Conservation (phyloP, 2,797 vertebrate species). For the Cuculus canorus region DNA sequence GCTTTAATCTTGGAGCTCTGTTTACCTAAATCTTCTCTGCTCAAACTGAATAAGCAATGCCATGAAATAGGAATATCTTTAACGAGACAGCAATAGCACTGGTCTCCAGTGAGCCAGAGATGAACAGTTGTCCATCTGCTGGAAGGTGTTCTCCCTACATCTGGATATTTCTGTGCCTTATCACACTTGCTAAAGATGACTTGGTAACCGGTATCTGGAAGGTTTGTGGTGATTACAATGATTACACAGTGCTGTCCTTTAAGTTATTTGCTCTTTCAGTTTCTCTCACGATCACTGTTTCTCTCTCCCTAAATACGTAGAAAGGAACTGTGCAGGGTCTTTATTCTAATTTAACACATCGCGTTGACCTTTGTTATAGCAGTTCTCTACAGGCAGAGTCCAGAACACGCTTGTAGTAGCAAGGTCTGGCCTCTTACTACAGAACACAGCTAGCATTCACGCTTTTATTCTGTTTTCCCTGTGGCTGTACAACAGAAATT, state of each 20-base stretch:
- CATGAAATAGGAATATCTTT: background rate
- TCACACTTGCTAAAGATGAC: background rate
- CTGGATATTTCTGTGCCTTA: constrained; percentile 58
- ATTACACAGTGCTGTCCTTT: background rate
- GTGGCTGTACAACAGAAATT: background rate
- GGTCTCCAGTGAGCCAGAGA: background rate
- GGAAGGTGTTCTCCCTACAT: background rate
- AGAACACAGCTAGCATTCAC: background rate
- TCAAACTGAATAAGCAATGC: background rate
- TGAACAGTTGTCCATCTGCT: background rate
- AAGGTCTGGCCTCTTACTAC: background rate
- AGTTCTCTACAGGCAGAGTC: background rate
- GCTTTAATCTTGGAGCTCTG: background rate
- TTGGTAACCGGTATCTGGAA: background rate
- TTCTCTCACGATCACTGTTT: background rate
- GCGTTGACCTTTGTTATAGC: background rate
- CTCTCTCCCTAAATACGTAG: background rate
- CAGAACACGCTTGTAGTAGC: background rate
- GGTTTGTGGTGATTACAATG: background rate
- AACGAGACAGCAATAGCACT: background rate
- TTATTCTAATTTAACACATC: background rate
- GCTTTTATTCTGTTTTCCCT: background rate
- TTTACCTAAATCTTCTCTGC: background rate
- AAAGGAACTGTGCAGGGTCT: background rate
- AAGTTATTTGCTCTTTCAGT: background rate